phyloP scores from a whole-genome alignment of 2,888 invertebrate genomes.

The Archips crataeganus region DNA sequence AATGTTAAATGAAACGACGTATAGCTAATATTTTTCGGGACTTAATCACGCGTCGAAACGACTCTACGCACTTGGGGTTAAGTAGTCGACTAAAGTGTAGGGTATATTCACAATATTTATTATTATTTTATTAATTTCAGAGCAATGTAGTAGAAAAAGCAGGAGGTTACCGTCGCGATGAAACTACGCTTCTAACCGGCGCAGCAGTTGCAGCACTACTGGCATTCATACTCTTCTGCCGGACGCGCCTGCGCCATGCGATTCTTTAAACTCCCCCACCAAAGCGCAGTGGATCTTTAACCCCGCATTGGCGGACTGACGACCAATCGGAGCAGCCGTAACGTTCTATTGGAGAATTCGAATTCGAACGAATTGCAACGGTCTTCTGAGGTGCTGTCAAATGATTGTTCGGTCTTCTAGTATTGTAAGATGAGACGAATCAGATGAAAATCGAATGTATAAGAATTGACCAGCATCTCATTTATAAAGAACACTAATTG shows the following conservation, averaged over 20 bases:
- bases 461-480: background rate
- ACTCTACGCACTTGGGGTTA: too few species aligned
- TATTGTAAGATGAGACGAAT: background rate
- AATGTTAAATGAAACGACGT: too few species aligned
- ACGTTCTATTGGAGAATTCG: slow-evolving; percentile 16
- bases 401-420: background rate
- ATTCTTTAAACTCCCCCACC: slow-evolving; percentile 60
- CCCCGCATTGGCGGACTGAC: slow-evolving; percentile 29
- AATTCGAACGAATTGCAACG: slow-evolving; percentile 12
- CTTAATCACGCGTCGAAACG: too few species aligned
- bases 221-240: slow-evolving; percentile 75
- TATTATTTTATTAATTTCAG: slow-evolving; percentile 55
- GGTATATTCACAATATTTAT: too few species aligned
- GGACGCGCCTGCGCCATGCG: slow-evolving; percentile 70
- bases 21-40: too few species aligned
- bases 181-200: slow-evolving; percentile 73
- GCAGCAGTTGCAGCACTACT: slow-evolving; percentile 77
- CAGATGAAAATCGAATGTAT: background rate
- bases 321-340: slow-evolving; percentile 10
- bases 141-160: slow-evolving; percentile 78
- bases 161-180: slow-evolving; percentile 73
- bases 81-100: too few species aligned
- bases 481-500: background rate
- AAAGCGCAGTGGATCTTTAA: background rate
- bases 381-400: background rate